A percentile compares a stretch with the other conserved stretches of the same genome.
These are phyloP conservation scores for Junonia oenone DNA, from an alignment of 2,888 invertebrate species.

Conservation along the genomic window DNA sequence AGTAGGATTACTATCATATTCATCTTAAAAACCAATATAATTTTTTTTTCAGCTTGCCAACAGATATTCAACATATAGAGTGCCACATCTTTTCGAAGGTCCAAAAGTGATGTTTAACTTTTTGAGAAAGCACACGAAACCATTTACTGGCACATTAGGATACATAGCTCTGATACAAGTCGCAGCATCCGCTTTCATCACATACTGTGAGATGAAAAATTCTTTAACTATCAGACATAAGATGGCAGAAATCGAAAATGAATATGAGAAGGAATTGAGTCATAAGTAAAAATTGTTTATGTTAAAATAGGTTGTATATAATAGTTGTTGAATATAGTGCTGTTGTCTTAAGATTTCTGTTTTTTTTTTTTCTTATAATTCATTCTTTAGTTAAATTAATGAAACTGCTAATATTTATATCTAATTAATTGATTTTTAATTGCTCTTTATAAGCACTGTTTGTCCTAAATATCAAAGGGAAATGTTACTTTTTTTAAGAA, in stretches of 20 bases:
- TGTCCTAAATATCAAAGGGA: not conserved
- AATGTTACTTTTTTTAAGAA: constrained; percentile 2
- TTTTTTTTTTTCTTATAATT: not conserved
- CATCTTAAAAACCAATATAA: too few species aligned
- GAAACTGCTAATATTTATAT: too few species aligned
- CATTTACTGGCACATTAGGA: constrained; percentile 70
- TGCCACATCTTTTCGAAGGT: constrained; percentile 81
- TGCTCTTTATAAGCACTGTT: too few species aligned
- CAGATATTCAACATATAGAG: constrained; percentile 79
- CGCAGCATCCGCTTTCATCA: constrained; percentile 75
- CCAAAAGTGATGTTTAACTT: constrained; percentile 76
- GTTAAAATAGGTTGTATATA: constrained; percentile 5
- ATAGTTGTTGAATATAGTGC: not conserved
- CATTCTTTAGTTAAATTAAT: too few species aligned
- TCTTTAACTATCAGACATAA: constrained; percentile 56
- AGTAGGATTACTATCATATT: too few species aligned
- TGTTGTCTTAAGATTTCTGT: not conserved
- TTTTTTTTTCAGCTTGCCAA: constrained; percentile 78
- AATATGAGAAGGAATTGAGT: too few species aligned
- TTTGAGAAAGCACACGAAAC: constrained; percentile 72
- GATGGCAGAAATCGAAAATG: constrained; percentile 55
- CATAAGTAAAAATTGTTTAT: not conserved
- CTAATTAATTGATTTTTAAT: too few species aligned
- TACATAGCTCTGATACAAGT: constrained; percentile 73
- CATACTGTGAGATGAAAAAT: constrained; percentile 81